phyloP scores from a whole-genome alignment of 1,140 invertebrate species.

The Diploscapter pachys region DNA sequence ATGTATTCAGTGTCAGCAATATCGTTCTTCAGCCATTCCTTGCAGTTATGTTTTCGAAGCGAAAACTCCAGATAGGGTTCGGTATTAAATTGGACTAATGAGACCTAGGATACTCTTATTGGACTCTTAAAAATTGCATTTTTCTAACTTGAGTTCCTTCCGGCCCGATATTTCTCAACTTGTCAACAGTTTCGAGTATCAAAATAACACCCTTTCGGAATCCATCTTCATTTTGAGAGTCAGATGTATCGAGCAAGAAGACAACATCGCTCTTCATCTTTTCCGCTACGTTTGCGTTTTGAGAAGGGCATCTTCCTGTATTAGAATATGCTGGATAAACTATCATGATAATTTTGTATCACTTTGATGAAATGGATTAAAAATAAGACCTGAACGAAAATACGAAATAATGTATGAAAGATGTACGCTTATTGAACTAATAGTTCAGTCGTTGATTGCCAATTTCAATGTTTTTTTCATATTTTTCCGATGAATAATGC shows the following conservation, averaged over 20 bases:
- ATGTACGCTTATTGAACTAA: no score
- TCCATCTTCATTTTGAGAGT: constrained; percentile 33
- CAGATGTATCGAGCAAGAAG: constrained; percentile 50
- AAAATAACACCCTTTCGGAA: constrained; percentile 42
- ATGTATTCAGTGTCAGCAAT: constrained; percentile 48
- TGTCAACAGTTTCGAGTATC: constrained; percentile 46
- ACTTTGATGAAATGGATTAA: no score
- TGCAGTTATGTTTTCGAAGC: constrained; percentile 48
- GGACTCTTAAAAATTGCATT: constrained; percentile 13
- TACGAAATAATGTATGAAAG: no score
- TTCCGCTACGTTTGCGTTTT: no score
- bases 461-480: no score
- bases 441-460: no score
- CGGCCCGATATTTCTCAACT: constrained; percentile 49
- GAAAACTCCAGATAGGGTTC: constrained; percentile 53
- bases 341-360: no score
- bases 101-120: constrained; percentile 38
- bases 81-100: constrained; percentile 47
- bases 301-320: no score
- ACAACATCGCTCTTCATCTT: constrained; percentile 35
- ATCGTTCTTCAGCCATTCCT: constrained; percentile 45
- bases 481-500: no score
- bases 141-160: constrained; percentile 46
- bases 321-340: no score
- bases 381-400: no score